Evolutionary conservation across 2,797 vertebrate species (phyloP).

Genomic region (Rhinophrynus dorsalis): DNA sequence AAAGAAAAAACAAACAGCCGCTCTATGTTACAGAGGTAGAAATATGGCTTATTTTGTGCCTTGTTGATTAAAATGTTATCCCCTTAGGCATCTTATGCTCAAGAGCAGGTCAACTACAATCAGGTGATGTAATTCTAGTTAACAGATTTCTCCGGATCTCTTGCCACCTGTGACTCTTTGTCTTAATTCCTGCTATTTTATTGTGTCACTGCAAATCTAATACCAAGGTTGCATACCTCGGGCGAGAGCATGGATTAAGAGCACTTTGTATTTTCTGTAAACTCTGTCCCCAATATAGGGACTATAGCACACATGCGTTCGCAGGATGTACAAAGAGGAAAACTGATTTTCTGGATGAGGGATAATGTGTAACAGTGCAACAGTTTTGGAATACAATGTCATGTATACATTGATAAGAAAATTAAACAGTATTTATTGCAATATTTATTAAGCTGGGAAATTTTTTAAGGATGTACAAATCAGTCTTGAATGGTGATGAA

Average conservation of each 20-base stretch:
- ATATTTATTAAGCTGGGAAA: no score
- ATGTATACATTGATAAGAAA: no score
- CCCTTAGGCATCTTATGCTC: constrained; percentile 39
- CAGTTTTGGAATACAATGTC: no score
- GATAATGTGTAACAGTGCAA: neutral
- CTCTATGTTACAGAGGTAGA: constrained; percentile 37
- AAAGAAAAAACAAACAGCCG: no score
- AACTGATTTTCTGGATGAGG: neutral
- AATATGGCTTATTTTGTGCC: constrained; percentile 46
- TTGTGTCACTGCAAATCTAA: constrained; percentile 45
- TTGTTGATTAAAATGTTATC: constrained; percentile 50
- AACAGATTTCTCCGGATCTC: constrained; percentile 41
- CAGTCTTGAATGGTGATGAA: no score
- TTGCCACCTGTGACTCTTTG: constrained; percentile 43
- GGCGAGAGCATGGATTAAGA: constrained; percentile 42
- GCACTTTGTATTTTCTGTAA: constrained; percentile 33
- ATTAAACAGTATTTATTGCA: no score
- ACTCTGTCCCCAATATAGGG: constrained; percentile 1
- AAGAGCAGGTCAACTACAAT: constrained; percentile 48
- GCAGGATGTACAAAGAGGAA: neutral
- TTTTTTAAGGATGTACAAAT: no score
- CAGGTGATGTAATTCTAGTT: constrained; percentile 48
- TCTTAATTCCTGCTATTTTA: constrained; percentile 46
- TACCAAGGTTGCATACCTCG: constrained; percentile 28
- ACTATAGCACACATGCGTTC: neutral